Evolutionary conservation across 2,888 invertebrate species (phyloP).

Genomic region (Zaprionus bogoriensis): DNA sequence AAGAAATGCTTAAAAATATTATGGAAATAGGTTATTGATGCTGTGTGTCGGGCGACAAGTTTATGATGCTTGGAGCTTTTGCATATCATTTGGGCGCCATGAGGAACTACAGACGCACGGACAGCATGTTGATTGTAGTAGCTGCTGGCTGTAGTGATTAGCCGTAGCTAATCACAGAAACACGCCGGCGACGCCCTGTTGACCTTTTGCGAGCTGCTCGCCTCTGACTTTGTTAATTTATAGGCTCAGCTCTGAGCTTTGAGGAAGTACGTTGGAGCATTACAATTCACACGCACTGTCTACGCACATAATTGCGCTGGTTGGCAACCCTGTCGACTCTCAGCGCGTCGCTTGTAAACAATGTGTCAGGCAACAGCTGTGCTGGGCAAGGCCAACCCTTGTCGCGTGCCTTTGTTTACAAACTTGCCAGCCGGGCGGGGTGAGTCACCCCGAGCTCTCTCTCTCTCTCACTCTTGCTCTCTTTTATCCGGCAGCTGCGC

Average conservation of each 20-base stretch:
- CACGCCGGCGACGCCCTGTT: conserved; percentile 41
- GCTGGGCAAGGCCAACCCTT: conserved; percentile 50
- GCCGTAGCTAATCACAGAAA: conserved; percentile 38
- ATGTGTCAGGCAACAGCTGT: conserved; percentile 42
- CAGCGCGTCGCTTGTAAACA: conserved; percentile 32
- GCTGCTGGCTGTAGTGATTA: conserved; percentile 40
- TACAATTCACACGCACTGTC: conserved; percentile 47
- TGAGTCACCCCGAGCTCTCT: conserved; percentile 27
- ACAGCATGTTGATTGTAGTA: conserved; percentile 21
- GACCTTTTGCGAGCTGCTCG: conserved; percentile 42
- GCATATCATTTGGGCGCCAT: conserved; percentile 54
- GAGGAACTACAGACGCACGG: conserved; percentile 53
- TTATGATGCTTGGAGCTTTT: conserved; percentile 33
- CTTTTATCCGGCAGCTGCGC: conserved; percentile 21
- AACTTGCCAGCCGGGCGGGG: conserved; percentile 22
- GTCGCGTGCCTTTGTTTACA: conserved; percentile 56
- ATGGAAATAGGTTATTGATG: conserved; percentile 8
- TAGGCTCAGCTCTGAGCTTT: conserved; percentile 31
- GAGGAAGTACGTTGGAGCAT: conserved; percentile 41
- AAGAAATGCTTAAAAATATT: conserved; percentile 14
- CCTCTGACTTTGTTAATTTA: conserved; percentile 28
- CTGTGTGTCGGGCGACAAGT: conserved; percentile 13
- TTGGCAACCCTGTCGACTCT: conserved; percentile 34
- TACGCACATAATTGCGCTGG: neutral
- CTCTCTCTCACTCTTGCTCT: conserved; percentile 16